Percentiles rank a stretch among this genome's conserved stretches.
Conservation (phyloP, 2,113 vertebrate species). For the Phaetusa simplex region DNA sequence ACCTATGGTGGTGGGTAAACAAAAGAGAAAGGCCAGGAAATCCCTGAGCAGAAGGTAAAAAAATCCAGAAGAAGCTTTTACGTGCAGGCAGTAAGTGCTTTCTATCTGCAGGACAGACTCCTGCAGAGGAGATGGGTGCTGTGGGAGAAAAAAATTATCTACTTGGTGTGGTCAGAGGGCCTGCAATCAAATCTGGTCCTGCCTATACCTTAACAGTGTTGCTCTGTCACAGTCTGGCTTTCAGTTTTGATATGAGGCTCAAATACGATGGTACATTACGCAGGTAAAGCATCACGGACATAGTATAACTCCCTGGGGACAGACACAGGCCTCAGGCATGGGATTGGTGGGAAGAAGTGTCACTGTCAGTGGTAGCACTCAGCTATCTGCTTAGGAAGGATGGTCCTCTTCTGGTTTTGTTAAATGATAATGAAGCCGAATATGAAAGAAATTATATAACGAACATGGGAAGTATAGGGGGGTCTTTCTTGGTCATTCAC, state of each 20-base stretch:
- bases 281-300: rapidly evolving
- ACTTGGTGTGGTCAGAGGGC: background rate
- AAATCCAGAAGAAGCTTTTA: background rate
- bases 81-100: background rate
- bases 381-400: background rate
- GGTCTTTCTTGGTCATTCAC: background rate
- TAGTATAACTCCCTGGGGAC: rapidly evolving
- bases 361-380: background rate
- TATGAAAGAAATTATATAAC: background rate
- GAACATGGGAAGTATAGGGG: background rate
- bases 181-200: background rate
- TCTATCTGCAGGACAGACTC: background rate
- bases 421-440: background rate
- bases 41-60: background rate
- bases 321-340: background rate
- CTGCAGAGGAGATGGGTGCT: background rate
- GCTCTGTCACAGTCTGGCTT: background rate
- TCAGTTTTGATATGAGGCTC: background rate
- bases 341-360: background rate
- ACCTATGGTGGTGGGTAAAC: background rate
- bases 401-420: background rate
- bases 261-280: background rate
- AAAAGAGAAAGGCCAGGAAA: background rate
- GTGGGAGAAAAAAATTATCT: background rate
- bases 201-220: background rate